These are phyloP conservation scores for Drosophila aldrichi DNA, from an alignment of 2,888 invertebrate species.

Conservation along the genomic window DNA sequence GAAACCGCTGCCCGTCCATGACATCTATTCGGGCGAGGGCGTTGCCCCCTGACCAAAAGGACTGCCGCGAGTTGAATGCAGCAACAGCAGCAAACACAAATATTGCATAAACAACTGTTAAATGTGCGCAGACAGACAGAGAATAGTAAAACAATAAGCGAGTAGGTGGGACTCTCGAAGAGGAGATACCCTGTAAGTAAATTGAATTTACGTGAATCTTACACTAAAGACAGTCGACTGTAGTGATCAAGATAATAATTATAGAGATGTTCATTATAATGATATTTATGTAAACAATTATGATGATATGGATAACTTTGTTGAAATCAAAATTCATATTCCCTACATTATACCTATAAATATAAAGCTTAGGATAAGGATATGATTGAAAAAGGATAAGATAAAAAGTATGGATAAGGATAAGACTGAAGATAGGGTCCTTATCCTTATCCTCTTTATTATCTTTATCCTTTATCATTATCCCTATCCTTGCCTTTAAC, in stretches of 20 bases:
- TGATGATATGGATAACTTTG: neutral
- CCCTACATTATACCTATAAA: neutral
- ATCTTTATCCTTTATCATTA: neutral
- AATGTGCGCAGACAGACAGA: constrained; percentile 41
- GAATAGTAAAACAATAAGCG: constrained; percentile 14
- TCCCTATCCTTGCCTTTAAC: neutral
- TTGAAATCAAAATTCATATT: too few species aligned
- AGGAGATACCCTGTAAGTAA: constrained; percentile 5
- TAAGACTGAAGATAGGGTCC: too few species aligned
- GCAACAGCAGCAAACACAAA: constrained; percentile 35
- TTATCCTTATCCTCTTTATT: neutral
- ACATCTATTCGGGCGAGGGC: constrained; percentile 41
- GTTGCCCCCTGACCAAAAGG: constrained; percentile 12
- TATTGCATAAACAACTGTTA: constrained; percentile 65
- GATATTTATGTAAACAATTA: neutral
- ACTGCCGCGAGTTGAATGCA: constrained; percentile 27
- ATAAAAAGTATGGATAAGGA: neutral
- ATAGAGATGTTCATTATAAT: neutral
- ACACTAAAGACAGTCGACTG: too few species aligned
- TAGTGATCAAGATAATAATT: neutral
- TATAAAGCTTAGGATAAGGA: neutral
- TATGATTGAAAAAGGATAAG: neutral
- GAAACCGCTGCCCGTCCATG: constrained; percentile 10
- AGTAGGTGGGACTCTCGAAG: neutral
- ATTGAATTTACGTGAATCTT: fast-evolving